Percentiles rank a stretch among this genome's conserved stretches.
Evolutionary conservation across 2,888 invertebrate species (phyloP).

Genomic region (Drosophila flavopinicola): DNA sequence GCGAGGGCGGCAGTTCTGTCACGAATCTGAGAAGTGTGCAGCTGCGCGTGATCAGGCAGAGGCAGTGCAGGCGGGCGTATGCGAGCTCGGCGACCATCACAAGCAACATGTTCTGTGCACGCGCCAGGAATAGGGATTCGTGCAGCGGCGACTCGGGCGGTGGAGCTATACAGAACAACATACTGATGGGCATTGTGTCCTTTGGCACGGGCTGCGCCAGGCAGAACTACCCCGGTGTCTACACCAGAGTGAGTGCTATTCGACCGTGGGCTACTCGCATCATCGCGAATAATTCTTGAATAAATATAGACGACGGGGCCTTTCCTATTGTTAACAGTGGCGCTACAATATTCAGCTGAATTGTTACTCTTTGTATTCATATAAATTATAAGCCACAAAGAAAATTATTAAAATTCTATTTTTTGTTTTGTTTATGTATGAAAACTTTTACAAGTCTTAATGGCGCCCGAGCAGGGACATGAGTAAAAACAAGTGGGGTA

Average conservation of each 20-base stretch:
- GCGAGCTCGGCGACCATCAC: slow-evolving; percentile 38
- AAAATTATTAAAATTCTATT: too few relatives aligned
- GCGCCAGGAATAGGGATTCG: slow-evolving; percentile 52
- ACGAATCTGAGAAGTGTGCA: slow-evolving; percentile 22
- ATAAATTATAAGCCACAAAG: too few relatives aligned
- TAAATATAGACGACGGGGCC: slow-evolving; percentile 6
- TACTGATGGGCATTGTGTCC: slow-evolving; percentile 89
- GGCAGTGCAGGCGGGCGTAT: slow-evolving; percentile 26
- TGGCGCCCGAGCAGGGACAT: too few relatives aligned
- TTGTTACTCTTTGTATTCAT: too few relatives aligned
- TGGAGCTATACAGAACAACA: slow-evolving; percentile 44
- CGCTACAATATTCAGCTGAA: too few relatives aligned
- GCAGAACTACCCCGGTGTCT: slow-evolving; percentile 90
- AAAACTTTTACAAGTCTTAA: too few relatives aligned
- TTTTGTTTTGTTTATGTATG: too few relatives aligned
- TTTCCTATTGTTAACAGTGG: too few relatives aligned
- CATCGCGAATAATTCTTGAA: slow-evolving; percentile 28
- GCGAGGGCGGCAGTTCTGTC: slow-evolving; percentile 42
- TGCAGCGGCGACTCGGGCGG: slow-evolving; percentile 81
- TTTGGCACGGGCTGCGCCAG: slow-evolving; percentile 75
- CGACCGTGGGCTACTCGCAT: slow-evolving; percentile 20
- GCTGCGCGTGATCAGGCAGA: slow-evolving; percentile 18
- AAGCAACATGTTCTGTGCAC: slow-evolving; percentile 67
- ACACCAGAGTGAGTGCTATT: slow-evolving; percentile 83
- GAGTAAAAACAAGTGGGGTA: too few relatives aligned